These are phyloP conservation scores for Reticulitermes speratus DNA, from an alignment of 1,140 invertebrate species.

Conservation along the genomic window DNA sequence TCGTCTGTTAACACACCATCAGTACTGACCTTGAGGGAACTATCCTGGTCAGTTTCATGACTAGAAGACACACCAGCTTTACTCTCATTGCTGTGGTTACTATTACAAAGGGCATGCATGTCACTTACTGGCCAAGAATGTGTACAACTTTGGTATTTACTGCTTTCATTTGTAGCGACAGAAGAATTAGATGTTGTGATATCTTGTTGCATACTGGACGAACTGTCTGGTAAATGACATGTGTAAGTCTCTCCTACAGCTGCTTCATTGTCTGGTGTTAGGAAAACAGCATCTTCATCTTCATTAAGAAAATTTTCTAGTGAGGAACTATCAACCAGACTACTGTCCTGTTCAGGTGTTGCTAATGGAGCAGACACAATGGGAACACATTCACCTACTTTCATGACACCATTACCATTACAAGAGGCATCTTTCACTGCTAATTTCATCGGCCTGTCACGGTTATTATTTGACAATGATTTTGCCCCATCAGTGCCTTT, in stretches of 20 bases:
- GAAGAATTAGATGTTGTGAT: neutral
- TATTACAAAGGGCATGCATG: neutral
- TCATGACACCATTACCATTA: neutral
- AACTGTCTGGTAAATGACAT: neutral
- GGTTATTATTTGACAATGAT: neutral
- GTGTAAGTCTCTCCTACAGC: neutral
- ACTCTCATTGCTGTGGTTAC: neutral
- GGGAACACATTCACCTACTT: neutral
- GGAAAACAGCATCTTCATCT: slow-evolving; percentile 31
- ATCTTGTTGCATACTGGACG: neutral
- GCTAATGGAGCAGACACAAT: slow-evolving; percentile 54
- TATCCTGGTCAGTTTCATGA: neutral
- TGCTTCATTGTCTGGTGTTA: slow-evolving; percentile 21
- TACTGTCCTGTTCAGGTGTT: slow-evolving; percentile 60
- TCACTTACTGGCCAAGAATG: slow-evolving; percentile 9
- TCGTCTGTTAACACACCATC: neutral
- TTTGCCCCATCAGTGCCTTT: neutral
- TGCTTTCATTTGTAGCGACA: neutral
- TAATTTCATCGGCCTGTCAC: neutral
- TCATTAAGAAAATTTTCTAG: slow-evolving; percentile 42
- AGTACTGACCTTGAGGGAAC: neutral
- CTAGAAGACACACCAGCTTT: neutral
- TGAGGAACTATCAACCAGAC: slow-evolving; percentile 52
- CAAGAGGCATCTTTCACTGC: neutral
- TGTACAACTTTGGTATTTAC: neutral